These are phyloP conservation scores for Cerastoderma edule DNA, from an alignment of 2,888 invertebrate genomes.

Conservation along the genomic window DNA sequence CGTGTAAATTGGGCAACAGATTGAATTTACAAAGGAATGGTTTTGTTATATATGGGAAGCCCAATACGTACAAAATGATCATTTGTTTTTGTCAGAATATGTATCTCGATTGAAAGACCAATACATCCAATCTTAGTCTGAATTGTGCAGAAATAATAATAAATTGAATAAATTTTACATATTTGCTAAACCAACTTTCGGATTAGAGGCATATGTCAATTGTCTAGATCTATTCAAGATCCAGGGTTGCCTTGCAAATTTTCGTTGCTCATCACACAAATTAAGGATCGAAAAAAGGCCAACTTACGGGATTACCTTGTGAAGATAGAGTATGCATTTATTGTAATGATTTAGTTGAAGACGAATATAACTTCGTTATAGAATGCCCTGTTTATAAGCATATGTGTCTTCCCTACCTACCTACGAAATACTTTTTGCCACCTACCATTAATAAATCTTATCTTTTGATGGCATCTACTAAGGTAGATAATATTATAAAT, in stretches of 20 bases:
- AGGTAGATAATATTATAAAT: background rate
- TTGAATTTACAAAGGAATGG: constrained; percentile 25
- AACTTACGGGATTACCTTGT: background rate
- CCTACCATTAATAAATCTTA: background rate
- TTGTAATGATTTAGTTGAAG: constrained; percentile 1
- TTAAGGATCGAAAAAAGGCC: background rate
- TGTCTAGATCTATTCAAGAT: background rate
- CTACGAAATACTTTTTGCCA: background rate
- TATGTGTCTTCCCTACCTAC: background rate
- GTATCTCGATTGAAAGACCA: constrained; percentile 9
- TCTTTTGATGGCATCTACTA: constrained; percentile 9
- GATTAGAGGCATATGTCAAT: background rate
- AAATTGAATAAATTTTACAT: background rate
- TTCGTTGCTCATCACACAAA: background rate
- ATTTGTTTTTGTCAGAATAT: constrained; percentile 17
- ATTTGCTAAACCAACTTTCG: background rate
- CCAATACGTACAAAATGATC: constrained; percentile 4
- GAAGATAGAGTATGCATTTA: background rate
- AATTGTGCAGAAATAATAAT: background rate
- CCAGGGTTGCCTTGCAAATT: background rate
- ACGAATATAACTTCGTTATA: constrained; percentile 3
- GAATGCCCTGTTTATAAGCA: constrained; percentile 8
- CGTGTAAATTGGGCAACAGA: constrained; percentile 21
- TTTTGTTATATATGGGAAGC: constrained; percentile 18
- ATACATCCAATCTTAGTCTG: constrained; percentile 20